These are phyloP conservation scores for Acleris cristana DNA, from an alignment of 2,888 invertebrate species.

Conservation along the genomic window DNA sequence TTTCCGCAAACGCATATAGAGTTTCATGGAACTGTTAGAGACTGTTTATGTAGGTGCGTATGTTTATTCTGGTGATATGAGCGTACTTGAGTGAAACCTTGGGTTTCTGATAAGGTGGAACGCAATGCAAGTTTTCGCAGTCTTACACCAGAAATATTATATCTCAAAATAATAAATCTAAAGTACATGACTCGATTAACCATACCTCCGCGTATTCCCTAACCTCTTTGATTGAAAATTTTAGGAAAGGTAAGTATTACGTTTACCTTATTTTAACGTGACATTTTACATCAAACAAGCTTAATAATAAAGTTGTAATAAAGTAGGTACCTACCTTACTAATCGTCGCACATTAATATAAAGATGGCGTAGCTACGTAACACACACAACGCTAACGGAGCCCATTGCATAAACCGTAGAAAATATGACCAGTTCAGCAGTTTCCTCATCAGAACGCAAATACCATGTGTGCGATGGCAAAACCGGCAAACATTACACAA, in stretches of 20 bases:
- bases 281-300: too few species aligned
- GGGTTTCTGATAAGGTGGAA: neutral
- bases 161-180: neutral
- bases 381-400: neutral
- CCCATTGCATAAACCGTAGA: conserved; percentile 12
- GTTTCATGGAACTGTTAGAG: conserved; percentile 21
- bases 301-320: too few species aligned
- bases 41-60: conserved; percentile 26
- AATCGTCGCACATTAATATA: too few species aligned
- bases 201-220: too few species aligned
- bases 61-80: conserved; percentile 22
- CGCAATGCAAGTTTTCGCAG: neutral
- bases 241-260: too few species aligned
- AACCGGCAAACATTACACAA: conserved; percentile 24
- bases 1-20: conserved; percentile 31
- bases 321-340: too few species aligned
- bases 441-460: conserved; percentile 12
- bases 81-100: conserved; percentile 14
- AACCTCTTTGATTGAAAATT: too few species aligned
- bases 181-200: too few species aligned
- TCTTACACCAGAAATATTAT: neutral
- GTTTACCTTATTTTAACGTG: too few species aligned
- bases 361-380: too few species aligned
- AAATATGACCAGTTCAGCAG: neutral
- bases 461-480: conserved; percentile 9